Evolutionary conservation across 2,888 invertebrate genomes (phyloP).

Genomic region (Allophyes oxyacanthae): DNA sequence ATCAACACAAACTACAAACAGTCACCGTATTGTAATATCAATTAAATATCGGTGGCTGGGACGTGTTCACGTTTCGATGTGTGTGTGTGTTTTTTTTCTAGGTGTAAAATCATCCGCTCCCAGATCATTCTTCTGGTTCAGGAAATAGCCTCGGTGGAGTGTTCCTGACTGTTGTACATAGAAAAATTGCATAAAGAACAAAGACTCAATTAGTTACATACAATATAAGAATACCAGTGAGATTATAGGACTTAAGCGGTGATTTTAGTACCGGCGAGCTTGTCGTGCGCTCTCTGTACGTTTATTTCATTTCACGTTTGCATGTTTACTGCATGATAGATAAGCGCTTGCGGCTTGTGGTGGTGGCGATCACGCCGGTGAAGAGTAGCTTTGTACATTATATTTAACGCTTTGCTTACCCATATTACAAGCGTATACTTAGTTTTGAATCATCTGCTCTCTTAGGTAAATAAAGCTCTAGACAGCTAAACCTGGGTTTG

Average conservation of each 20-base stretch:
- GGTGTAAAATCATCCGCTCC: slow-evolving; percentile 89
- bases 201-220: slow-evolving; percentile 88
- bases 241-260: slow-evolving; percentile 87
- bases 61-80: slow-evolving; percentile 77
- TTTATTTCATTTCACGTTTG: slow-evolving; percentile 77
- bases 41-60: slow-evolving; percentile 71
- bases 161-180: slow-evolving; percentile 87
- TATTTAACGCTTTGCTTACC: slow-evolving; percentile 43
- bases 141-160: slow-evolving; percentile 85
- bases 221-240: slow-evolving; percentile 87
- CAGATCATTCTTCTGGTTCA: slow-evolving; percentile 89
- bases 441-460: slow-evolving; percentile 4
- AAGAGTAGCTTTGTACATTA: slow-evolving; percentile 26
- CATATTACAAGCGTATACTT: slow-evolving; percentile 16
- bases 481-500: background rate
- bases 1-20: slow-evolving; percentile 44
- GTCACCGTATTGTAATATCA: slow-evolving; percentile 51
- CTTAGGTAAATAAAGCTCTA: slow-evolving; percentile 14
- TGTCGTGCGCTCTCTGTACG: slow-evolving; percentile 84
- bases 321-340: slow-evolving; percentile 58
- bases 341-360: slow-evolving; percentile 41
- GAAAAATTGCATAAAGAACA: slow-evolving; percentile 83
- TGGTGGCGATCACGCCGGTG: slow-evolving; percentile 24
- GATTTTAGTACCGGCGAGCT: slow-evolving; percentile 87
- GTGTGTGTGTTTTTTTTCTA: slow-evolving; percentile 85